Percentiles rank a stretch among this genome's conserved stretches.
Conservation (phyloP, 2,113 vertebrate genomes). For the Sapajus apella region DNA sequence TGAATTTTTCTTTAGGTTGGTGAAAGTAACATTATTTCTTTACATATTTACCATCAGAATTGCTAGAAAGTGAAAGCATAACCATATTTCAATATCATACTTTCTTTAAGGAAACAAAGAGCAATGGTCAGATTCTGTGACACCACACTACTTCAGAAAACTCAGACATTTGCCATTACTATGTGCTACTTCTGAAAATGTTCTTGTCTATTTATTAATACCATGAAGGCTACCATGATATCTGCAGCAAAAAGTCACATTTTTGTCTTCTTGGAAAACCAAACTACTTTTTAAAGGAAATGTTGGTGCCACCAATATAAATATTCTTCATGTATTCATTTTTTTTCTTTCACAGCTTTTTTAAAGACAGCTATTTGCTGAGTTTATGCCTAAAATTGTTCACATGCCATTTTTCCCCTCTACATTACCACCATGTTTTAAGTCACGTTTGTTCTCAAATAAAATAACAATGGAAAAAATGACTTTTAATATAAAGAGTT, state of each 20-base stretch:
- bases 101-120: background rate
- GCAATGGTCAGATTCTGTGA: background rate
- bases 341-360: conserved; percentile 8
- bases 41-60: background rate
- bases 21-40: background rate
- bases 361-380: background rate
- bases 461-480: background rate
- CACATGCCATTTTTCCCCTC: background rate
- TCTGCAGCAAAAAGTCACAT: background rate
- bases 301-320: background rate
- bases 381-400: background rate
- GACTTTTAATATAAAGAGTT: background rate
- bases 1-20: background rate
- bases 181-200: background rate
- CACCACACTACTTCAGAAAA: background rate
- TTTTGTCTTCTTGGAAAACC: background rate
- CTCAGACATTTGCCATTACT: background rate
- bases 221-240: background rate
- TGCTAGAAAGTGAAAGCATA: background rate
- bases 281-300: background rate
- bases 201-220: background rate
- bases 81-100: background rate
- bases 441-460: background rate
- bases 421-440: background rate
- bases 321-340: background rate